These are phyloP conservation scores for Chaenocephalus aceratus DNA, from an alignment of 2,113 vertebrate species.

Conservation along the genomic window DNA sequence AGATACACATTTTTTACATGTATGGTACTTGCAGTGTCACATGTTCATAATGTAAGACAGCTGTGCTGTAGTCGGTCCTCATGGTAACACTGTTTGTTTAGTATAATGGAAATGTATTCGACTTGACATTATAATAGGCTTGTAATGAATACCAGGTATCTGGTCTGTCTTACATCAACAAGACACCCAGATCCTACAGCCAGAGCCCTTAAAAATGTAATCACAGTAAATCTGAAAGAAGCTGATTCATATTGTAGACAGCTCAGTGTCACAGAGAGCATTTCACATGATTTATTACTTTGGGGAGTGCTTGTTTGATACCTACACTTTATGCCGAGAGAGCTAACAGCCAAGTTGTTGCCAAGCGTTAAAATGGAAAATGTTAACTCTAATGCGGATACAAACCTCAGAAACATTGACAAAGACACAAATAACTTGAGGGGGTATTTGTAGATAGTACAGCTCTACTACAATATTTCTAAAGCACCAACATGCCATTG, in stretches of 20 bases:
- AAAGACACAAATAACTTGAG: neutral
- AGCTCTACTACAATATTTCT: slow-evolving; percentile 1
- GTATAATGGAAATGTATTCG: slow-evolving; percentile 60
- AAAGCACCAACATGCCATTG: slow-evolving; percentile 3
- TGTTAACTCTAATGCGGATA: slow-evolving; percentile 2
- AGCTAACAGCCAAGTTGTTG: slow-evolving; percentile 9
- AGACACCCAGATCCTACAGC: slow-evolving; percentile 34
- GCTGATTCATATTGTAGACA: slow-evolving; percentile 56
- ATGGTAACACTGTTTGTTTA: slow-evolving; percentile 73
- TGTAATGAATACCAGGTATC: slow-evolving; percentile 71
- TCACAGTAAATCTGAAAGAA: slow-evolving; percentile 65
- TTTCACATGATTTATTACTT: slow-evolving; percentile 59
- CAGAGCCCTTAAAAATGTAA: slow-evolving; percentile 65
- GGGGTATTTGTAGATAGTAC: neutral
- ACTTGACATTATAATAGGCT: slow-evolving; percentile 63
- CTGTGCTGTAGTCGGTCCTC: slow-evolving; percentile 37
- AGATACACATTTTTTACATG: slow-evolving; percentile 1
- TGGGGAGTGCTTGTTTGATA: slow-evolving; percentile 1
- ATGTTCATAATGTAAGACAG: slow-evolving; percentile 19
- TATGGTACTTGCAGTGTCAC: neutral
- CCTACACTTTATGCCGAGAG: slow-evolving; percentile 1
- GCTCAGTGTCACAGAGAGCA: slow-evolving; percentile 37
- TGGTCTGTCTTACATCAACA: slow-evolving; percentile 57
- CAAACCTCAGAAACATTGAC: neutral
- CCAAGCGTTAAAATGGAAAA: slow-evolving; percentile 26